Evolutionary conservation across 2,888 invertebrate genomes (phyloP).

Genomic region (Caenorhabditis sp.): DNA sequence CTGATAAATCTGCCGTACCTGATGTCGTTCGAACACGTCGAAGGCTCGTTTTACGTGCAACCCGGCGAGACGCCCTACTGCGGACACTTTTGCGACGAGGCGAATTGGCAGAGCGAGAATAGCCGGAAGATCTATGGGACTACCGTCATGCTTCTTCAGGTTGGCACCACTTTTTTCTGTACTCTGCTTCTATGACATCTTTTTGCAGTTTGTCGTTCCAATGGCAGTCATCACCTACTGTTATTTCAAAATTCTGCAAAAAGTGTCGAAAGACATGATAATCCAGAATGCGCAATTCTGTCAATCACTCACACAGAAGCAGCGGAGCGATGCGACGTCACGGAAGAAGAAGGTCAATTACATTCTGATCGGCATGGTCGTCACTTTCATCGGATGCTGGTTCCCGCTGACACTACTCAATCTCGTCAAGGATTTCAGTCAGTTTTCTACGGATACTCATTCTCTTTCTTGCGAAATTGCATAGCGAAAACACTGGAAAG

Average conservation of each 20-base stretch:
- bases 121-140: constrained; percentile 87
- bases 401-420: constrained; percentile 77
- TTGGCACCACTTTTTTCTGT: constrained; percentile 16
- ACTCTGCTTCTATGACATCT: not conserved
- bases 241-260: constrained; percentile 77
- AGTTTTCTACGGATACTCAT: too few relatives aligned
- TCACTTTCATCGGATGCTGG: constrained; percentile 78
- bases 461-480: not conserved
- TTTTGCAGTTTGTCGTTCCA: constrained; percentile 76
- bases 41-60: constrained; percentile 79
- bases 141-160: constrained; percentile 77
- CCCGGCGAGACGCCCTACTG: constrained; percentile 70
- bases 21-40: constrained; percentile 75
- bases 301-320: constrained; percentile 74
- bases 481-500: too few relatives aligned
- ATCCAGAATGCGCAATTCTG: constrained; percentile 77
- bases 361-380: constrained; percentile 86
- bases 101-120: constrained; percentile 88
- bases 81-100: constrained; percentile 81
- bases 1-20: constrained; percentile 78
- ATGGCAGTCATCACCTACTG: constrained; percentile 78
- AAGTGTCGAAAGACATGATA: constrained; percentile 78
- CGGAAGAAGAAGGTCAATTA: constrained; percentile 72
- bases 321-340: constrained; percentile 75
- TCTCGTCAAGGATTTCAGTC: constrained; percentile 77